A percentile compares a stretch with the other conserved stretches of the same genome.
These are phyloP conservation scores for Perodicticus potto DNA, from an alignment of 2,797 vertebrate species.

Conservation along the genomic window DNA sequence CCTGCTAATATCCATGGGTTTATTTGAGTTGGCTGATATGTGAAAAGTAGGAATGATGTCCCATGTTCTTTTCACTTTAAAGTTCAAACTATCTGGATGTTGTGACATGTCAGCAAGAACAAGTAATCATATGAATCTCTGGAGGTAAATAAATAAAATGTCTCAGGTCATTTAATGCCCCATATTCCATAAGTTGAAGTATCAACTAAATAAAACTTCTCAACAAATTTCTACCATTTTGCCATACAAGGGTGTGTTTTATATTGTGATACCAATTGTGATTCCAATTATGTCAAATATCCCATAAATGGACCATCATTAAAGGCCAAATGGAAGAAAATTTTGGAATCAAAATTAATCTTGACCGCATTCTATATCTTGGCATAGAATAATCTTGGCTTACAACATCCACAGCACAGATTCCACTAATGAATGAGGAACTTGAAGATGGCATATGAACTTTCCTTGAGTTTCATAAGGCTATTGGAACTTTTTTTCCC, in stretches of 20 bases:
- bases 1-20: neutral
- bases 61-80: neutral
- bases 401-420: neutral
- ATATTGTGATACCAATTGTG: neutral
- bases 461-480: slow-evolving; percentile 13
- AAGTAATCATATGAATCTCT: neutral
- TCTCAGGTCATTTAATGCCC: neutral
- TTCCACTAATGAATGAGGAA: slow-evolving; percentile 41
- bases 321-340: neutral
- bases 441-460: neutral
- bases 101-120: neutral
- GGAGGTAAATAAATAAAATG: neutral
- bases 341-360: neutral
- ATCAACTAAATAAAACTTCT: slow-evolving; percentile 18
- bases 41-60: neutral
- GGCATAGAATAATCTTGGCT: neutral
- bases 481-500: neutral
- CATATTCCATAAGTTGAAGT: neutral
- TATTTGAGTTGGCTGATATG: neutral
- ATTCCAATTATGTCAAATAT: slow-evolving; percentile 6
- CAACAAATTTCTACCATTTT: neutral
- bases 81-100: neutral
- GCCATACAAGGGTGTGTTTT: neutral
- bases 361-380: neutral
- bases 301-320: neutral